These are phyloP conservation scores for Hyaena hyaena DNA, from an alignment of 2,113 vertebrate species.

Conservation along the genomic window DNA sequence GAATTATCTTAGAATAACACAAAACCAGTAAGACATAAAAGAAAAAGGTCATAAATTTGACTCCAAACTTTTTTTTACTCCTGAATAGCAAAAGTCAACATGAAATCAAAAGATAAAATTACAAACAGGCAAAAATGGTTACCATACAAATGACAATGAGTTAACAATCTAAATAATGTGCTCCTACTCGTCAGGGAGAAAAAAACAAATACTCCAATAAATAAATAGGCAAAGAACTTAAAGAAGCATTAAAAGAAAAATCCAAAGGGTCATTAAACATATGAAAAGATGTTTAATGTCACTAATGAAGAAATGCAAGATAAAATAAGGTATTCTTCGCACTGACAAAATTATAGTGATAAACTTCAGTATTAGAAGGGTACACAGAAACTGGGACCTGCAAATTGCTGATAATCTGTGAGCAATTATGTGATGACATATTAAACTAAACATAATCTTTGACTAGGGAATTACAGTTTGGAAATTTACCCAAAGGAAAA, in stretches of 20 bases:
- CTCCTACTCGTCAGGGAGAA: not conserved
- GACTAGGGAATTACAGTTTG: not conserved
- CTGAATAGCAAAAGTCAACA: constrained; percentile 32
- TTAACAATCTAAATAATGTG: constrained; percentile 28
- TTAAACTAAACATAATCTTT: constrained; percentile 14
- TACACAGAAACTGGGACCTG: not conserved
- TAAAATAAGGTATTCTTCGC: constrained; percentile 53
- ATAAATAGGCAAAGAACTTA: not conserved
- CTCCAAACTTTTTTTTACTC: not conserved
- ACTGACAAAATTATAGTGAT: constrained; percentile 20
- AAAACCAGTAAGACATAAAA: constrained; percentile 36
- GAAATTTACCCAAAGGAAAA: constrained; percentile 33
- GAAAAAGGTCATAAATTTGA: constrained; percentile 3
- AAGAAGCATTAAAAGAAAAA: constrained; percentile 25
- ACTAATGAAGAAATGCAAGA: constrained; percentile 42
- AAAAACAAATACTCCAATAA: not conserved
- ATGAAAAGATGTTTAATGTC: constrained; percentile 44
- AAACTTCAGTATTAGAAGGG: not conserved
- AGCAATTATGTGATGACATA: not conserved
- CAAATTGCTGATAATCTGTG: constrained; percentile 21
- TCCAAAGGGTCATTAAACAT: constrained; percentile 32
- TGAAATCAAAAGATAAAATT: constrained; percentile 38
- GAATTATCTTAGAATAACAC: constrained; percentile 10
- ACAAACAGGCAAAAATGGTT: constrained; percentile 51
- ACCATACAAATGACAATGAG: constrained; percentile 21